Evolutionary conservation across 2,888 invertebrate genomes (phyloP).

Genomic region (Oxycera nigricornis): DNA sequence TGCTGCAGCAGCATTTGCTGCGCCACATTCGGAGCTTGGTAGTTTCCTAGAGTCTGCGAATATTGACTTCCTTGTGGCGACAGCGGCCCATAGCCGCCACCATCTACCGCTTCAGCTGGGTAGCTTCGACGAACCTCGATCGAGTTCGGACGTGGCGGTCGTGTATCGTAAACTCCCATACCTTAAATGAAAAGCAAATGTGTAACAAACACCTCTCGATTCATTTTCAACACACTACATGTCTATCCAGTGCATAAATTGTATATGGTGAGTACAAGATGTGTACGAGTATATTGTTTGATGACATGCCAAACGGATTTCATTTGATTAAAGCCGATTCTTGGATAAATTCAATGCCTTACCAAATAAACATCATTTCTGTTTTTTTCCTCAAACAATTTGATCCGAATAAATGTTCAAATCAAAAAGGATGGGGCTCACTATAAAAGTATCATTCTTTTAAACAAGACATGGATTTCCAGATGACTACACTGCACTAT

Average conservation of each 20-base stretch:
- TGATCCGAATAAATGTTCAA: constrained; percentile 6
- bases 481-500: background rate
- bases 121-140: constrained; percentile 73
- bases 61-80: constrained; percentile 53
- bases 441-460: background rate
- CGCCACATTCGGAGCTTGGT: constrained; percentile 45
- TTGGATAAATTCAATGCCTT: background rate
- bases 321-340: constrained; percentile 18
- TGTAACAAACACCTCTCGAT: background rate
- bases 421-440: constrained; percentile 5
- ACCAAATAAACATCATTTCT: too few species aligned
- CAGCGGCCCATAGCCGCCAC: constrained; percentile 58
- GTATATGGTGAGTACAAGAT: background rate
- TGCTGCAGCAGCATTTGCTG: constrained; percentile 46
- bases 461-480: background rate
- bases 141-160: constrained; percentile 84
- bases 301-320: constrained; percentile 18
- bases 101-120: constrained; percentile 59
- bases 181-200: constrained; percentile 56
- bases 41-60: constrained; percentile 46
- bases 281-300: background rate
- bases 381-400: background rate
- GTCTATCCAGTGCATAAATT: too few species aligned
- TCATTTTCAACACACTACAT: too few species aligned
- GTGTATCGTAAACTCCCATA: constrained; percentile 67